These are phyloP conservation scores for Donacobius atricapilla DNA, from an alignment of 2,113 vertebrate species.

Conservation along the genomic window DNA sequence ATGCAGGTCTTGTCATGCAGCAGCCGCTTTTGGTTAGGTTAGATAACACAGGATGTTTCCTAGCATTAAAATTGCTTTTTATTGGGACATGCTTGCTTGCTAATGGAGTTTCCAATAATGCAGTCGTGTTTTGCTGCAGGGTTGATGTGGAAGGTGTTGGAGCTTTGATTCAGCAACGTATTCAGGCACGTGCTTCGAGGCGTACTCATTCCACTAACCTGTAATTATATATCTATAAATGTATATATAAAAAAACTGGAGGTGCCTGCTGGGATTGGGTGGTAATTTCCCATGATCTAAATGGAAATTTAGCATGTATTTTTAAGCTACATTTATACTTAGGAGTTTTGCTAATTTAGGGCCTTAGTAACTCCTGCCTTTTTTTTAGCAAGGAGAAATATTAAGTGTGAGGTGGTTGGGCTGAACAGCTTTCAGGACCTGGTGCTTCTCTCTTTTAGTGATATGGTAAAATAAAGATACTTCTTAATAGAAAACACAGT, in stretches of 20 bases:
- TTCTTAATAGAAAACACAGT: constrained; percentile 23
- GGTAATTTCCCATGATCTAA: constrained; percentile 4
- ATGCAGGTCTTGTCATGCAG: neutral
- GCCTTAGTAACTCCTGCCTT: neutral
- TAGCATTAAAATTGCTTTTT: neutral
- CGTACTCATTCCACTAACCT: neutral
- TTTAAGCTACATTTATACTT: neutral
- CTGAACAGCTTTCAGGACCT: constrained; percentile 3
- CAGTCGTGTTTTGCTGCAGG: neutral
- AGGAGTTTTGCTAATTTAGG: neutral
- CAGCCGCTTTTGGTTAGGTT: neutral
- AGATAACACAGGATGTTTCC: neutral
- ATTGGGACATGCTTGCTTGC: neutral
- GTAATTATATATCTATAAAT: neutral
- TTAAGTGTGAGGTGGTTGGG: neutral
- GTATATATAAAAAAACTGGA: neutral
- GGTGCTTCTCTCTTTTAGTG: neutral
- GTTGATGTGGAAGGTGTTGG: neutral
- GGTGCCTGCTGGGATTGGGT: neutral
- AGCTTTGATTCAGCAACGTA: neutral
- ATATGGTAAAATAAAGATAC: constrained; percentile 30
- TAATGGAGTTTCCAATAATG: neutral
- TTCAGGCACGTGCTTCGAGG: neutral
- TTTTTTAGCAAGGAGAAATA: constrained; percentile 3
- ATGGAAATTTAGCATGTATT: neutral